These are phyloP conservation scores for Pollenia amentaria DNA, from an alignment of 2,888 invertebrate species.

Conservation along the genomic window DNA sequence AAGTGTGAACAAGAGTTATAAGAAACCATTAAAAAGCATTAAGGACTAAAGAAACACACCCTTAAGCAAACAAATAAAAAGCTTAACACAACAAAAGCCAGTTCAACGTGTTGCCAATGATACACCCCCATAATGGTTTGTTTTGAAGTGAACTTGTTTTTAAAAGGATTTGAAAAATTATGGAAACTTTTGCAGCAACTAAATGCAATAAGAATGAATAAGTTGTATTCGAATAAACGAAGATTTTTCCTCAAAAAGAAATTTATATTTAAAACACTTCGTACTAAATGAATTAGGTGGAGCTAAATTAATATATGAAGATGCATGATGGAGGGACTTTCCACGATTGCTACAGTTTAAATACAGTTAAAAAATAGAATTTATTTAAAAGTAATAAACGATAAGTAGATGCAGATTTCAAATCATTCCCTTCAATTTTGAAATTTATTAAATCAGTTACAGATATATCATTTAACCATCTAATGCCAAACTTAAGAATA, in stretches of 20 bases:
- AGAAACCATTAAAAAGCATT: slow-evolving; percentile 52
- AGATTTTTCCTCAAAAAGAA: neutral
- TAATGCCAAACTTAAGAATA: too few species aligned
- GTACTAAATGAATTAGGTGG: neutral
- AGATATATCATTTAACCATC: too few species aligned
- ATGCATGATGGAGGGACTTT: too few species aligned
- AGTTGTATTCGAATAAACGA: neutral
- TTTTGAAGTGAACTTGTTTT: neutral
- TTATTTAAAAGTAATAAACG: too few species aligned
- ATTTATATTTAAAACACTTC: neutral
- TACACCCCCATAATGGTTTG: slow-evolving; percentile 48
- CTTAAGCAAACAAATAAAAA: slow-evolving; percentile 57
- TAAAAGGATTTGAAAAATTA: neutral
- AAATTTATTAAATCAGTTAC: too few species aligned
- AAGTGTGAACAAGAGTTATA: slow-evolving; percentile 67
- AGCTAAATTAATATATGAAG: neutral
- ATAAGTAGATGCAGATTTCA: too few species aligned
- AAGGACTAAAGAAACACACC: slow-evolving; percentile 51
- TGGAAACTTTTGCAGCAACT: neutral
- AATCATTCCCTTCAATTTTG: too few species aligned
- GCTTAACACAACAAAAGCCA: slow-evolving; percentile 25
- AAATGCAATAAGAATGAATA: neutral
- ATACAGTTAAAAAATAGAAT: too few species aligned
- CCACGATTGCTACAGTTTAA: too few species aligned
- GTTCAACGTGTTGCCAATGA: slow-evolving; percentile 50